Percentiles rank a stretch among this genome's conserved stretches.
phyloP scores from a whole-genome alignment of 2,888 invertebrate species.

The Biston stratarius region DNA sequence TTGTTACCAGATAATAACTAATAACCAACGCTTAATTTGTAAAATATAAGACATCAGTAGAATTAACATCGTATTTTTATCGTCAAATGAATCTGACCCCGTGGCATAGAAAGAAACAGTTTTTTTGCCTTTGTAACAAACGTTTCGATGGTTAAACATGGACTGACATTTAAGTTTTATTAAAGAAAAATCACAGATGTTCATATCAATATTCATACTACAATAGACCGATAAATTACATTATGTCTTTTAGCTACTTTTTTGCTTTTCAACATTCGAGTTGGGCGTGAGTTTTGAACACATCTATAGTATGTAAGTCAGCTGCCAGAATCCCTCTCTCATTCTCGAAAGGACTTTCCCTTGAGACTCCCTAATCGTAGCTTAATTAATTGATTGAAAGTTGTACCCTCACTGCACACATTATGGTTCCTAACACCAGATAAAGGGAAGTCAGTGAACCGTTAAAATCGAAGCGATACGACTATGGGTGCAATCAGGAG shows the following conservation, averaged over 20 bases:
- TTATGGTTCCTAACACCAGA: conserved; percentile 80
- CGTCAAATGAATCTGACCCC: too few relatives aligned
- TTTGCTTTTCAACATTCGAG: conserved; percentile 35
- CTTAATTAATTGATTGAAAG: conserved; percentile 85
- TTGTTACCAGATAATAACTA: conserved; percentile 70
- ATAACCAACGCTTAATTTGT: conserved; percentile 69
- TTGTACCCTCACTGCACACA: conserved; percentile 81
- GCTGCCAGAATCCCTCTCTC: conserved; percentile 17
- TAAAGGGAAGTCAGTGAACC: conserved; percentile 79
- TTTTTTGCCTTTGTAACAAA: too few relatives aligned
- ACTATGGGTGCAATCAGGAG: conserved; percentile 51
- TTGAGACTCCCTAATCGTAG: conserved; percentile 75
- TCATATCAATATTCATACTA: too few relatives aligned
- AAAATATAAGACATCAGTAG: not conserved
- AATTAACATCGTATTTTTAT: too few relatives aligned
- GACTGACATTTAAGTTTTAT: too few relatives aligned
- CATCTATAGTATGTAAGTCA: conserved; percentile 62
- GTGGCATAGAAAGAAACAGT: too few relatives aligned
- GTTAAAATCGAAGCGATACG: conserved; percentile 72
- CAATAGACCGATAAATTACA: too few relatives aligned
- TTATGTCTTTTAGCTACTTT: too few relatives aligned
- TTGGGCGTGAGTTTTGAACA: not conserved
- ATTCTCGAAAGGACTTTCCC: conserved; percentile 46
- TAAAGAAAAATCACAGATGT: too few relatives aligned
- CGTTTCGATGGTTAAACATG: too few relatives aligned